Percentiles rank a stretch among this genome's conserved stretches.
Conservation (phyloP, 2,113 vertebrate species). For the Nannobrachium achirus region DNA sequence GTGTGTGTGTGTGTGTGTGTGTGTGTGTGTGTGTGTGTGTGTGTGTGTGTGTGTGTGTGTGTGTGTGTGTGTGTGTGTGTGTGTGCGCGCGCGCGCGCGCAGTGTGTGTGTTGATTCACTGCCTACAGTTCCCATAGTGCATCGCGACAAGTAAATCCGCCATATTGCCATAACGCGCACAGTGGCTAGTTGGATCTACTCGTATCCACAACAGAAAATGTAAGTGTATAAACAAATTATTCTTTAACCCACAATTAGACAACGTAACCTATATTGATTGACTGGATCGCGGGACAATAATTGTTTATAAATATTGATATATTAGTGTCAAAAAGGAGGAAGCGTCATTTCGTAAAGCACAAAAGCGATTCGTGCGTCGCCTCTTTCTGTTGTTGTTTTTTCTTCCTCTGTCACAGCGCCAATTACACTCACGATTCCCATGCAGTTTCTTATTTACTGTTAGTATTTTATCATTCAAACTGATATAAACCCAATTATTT, state of each 20-base stretch:
- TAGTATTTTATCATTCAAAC: background rate
- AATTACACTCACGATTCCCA: slow-evolving; percentile 26
- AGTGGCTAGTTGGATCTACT: slow-evolving; percentile 39
- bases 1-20: too few species aligned
- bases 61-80: too few species aligned
- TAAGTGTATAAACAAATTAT: slow-evolving; percentile 60
- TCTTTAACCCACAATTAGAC: background rate
- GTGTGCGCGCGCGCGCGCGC: background rate
- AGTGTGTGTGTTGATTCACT: background rate
- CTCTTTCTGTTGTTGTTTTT: slow-evolving; percentile 67
- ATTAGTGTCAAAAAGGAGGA: fast-evolving
- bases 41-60: too few species aligned
- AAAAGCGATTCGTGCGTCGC: slow-evolving; percentile 6
- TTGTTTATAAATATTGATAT: fast-evolving
- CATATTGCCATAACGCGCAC: slow-evolving; percentile 68
- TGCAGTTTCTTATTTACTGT: fast-evolving
- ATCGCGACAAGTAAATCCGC: slow-evolving; percentile 26
- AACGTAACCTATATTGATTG: too few species aligned
- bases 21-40: too few species aligned
- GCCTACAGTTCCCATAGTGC: slow-evolving; percentile 64
- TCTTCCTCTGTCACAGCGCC: slow-evolving; percentile 48
- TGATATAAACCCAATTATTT: too few species aligned
- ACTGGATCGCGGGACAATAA: fast-evolving
- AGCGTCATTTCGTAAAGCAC: background rate
- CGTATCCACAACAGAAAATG: slow-evolving; percentile 56